Base-by-base conservation (phyloP, 2,113 vertebrate species). In the Hystrix cristata region DNA sequence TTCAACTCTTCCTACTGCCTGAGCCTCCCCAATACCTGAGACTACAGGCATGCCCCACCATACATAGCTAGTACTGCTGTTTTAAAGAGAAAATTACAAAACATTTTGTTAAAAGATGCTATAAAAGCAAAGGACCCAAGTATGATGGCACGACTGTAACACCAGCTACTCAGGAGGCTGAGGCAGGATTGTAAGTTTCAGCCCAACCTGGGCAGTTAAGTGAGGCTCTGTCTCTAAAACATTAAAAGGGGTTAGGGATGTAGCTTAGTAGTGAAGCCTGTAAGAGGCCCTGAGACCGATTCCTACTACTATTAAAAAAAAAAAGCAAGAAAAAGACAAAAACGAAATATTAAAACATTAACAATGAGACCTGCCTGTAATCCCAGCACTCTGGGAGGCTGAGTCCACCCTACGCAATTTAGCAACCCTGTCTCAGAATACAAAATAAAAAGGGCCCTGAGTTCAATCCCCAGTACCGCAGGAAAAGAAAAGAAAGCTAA, bases 71-170 rank as follows among this genome's bases (percentile, higher is more conserved):
- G 69, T 53, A 43, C 7, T 59, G 6, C 67, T 92, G 16, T 85
- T 85, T 79, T 79, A 71, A 89, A 64, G 53, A 71, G 34, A 65
- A 29, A 76, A 78, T 88, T 59, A 82, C 23, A 74, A 74, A 88
- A 62, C 10, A 89, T 78, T 93, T 93, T 89, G 60, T 69, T 86
- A 94, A n/a, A 71, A 19, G 59, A 87, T 53, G 10, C 34, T 78
- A 67, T 64, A 57, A 80, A 60, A 38, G 67, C 67, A 71, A 38
- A 38, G 38, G 38, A 38, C 2, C 38, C 38, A 38, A 38, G 38
- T 38, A 38, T 38, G 38, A 38, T 38, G 38, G 38, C 38, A 38
- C 38, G 2, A 38, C 38, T 38, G 38, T 38, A 38, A 38, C 38
- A 38, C 38, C 38, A 38, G 38, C 38, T 38, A 38, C 38, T 38